Evolutionary conservation across 1,140 invertebrate species (phyloP).

Genomic region (Drosophila tropicalis): DNA sequence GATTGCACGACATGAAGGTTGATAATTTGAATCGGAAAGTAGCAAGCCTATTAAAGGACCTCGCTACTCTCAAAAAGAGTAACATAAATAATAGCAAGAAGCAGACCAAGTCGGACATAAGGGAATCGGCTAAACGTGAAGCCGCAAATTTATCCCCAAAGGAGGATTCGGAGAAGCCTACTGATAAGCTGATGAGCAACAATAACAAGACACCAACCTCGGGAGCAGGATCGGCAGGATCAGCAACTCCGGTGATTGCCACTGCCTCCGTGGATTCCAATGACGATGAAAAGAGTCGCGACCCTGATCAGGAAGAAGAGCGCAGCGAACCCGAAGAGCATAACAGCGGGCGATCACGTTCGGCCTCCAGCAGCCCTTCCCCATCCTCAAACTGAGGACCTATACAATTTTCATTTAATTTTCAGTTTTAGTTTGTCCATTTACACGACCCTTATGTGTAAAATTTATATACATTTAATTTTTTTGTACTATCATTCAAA

Average conservation of each 20-base stretch:
- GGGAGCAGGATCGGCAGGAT: conserved; percentile 13
- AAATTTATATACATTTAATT: conserved; percentile 45
- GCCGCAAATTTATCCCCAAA: conserved; percentile 68
- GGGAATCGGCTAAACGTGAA: conserved; percentile 83
- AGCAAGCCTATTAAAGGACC: conserved; percentile 90
- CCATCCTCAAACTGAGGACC: conserved; percentile 69
- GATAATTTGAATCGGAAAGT: conserved; percentile 91
- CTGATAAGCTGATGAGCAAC: conserved; percentile 41
- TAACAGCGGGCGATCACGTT: conserved; percentile 57
- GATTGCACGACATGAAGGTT: conserved; percentile 91
- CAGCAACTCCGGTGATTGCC: conserved; percentile 9
- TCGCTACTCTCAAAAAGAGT: conserved; percentile 92
- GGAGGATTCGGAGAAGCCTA: conserved; percentile 57
- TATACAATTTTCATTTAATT: conserved; percentile 6
- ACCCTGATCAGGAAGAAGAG: conserved; percentile 59
- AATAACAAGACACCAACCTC: conserved; percentile 38
- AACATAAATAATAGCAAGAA: conserved; percentile 86
- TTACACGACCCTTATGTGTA: not conserved
- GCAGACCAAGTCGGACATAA: conserved; percentile 61
- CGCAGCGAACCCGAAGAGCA: conserved; percentile 65
- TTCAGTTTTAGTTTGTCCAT: conserved; percentile 39
- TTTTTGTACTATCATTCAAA: conserved; percentile 51
- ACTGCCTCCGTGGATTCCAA: conserved; percentile 23
- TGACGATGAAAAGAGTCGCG: conserved; percentile 71
- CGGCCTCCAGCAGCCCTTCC: conserved; percentile 66